These are phyloP conservation scores for Catamblyrhynchus diadema DNA, from an alignment of 2,797 vertebrate species.

Conservation along the genomic window DNA sequence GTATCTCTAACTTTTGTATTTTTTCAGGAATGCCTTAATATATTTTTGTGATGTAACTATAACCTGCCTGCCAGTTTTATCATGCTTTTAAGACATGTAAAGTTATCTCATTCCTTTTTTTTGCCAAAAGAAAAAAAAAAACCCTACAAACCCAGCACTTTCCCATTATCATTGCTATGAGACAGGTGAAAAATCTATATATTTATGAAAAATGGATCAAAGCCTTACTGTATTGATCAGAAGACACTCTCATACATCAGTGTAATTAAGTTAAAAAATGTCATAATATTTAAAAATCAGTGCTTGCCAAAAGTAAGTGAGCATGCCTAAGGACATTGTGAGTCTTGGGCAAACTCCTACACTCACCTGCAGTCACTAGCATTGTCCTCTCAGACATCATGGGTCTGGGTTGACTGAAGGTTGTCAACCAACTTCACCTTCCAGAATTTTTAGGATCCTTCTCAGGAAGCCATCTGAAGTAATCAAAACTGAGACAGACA, in stretches of 20 bases:
- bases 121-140: background rate
- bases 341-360: background rate
- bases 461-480: background rate
- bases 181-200: background rate
- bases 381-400: background rate
- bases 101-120: background rate
- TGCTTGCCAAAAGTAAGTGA: background rate
- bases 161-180: background rate
- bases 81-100: background rate
- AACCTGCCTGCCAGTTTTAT: background rate
- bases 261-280: background rate
- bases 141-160: fast-evolving
- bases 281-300: background rate
- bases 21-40: background rate
- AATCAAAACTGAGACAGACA: background rate
- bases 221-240: background rate
- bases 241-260: background rate
- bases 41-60: background rate
- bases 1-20: background rate
- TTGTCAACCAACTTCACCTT: background rate
- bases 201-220: slow-evolving; percentile 33
- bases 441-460: background rate
- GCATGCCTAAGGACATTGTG: background rate
- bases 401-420: background rate
- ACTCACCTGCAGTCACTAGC: background rate